phyloP scores from a whole-genome alignment of 2,113 vertebrate genomes.

The Pelecanus crispus region DNA sequence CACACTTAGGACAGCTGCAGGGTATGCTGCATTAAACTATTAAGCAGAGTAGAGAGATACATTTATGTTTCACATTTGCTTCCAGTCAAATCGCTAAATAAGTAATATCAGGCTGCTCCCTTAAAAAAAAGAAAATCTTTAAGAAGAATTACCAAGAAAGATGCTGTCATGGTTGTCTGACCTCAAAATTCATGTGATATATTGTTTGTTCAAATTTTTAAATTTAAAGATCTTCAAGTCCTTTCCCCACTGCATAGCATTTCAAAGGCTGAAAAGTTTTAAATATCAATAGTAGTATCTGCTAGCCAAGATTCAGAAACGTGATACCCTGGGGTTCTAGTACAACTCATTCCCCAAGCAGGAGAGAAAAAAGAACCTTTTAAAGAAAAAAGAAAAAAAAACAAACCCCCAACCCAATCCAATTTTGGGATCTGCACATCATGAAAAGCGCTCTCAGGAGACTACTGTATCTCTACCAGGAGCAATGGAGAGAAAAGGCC shows the following conservation, averaged over 20 bases:
- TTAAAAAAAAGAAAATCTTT: not conserved
- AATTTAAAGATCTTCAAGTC: not conserved
- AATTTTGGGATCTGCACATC: not conserved
- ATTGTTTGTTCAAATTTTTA: not conserved
- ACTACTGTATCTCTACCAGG: not conserved
- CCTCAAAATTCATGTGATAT: not conserved
- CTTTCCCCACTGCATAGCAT: not conserved
- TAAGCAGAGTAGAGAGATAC: not conserved
- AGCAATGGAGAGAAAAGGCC: not conserved
- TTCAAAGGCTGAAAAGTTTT: not conserved
- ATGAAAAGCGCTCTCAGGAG: not conserved
- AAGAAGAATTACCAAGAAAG: not conserved
- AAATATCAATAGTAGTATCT: not conserved
- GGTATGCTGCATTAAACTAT: not conserved
- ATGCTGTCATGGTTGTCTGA: not conserved
- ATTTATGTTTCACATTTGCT: not conserved
- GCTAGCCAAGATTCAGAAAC: not conserved
- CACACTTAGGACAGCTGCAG: not conserved
- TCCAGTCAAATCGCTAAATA: not conserved
- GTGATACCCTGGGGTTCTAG: not conserved
- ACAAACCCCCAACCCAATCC: not conserved
- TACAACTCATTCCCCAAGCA: not conserved
- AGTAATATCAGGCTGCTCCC: not conserved
- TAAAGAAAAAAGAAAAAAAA: not conserved
- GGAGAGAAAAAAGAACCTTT: not conserved